A percentile compares a stretch with the other conserved stretches of the same genome.
Evolutionary conservation across 2,113 vertebrate genomes (phyloP).

Genomic region (Charadrius vociferus): DNA sequence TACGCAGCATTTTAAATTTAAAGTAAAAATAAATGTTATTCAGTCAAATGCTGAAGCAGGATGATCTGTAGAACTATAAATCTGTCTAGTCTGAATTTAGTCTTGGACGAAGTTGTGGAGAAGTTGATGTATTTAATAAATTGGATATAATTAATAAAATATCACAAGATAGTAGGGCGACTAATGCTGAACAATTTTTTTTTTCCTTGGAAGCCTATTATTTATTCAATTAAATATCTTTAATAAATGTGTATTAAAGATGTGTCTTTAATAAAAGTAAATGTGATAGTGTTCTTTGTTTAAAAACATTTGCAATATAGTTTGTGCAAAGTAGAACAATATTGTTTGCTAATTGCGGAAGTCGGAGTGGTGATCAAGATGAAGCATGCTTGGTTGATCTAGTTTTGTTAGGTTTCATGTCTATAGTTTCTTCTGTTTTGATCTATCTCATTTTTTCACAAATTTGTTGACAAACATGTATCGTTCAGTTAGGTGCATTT

Average conservation of each 20-base stretch:
- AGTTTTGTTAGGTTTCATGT: background rate
- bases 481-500: background rate
- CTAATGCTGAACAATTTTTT: background rate
- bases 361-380: background rate
- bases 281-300: background rate
- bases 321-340: background rate
- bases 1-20: background rate
- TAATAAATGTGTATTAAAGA: background rate
- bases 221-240: background rate
- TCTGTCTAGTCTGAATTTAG: background rate
- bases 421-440: background rate
- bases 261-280: background rate
- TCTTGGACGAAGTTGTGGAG: background rate
- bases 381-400: background rate
- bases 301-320: background rate
- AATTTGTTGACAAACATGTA: fast-evolving
- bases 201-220: background rate
- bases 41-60: background rate
- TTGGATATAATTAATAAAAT: background rate
- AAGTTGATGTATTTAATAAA: background rate
- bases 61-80: background rate
- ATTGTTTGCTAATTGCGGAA: background rate
- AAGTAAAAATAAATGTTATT: background rate
- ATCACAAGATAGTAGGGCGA: background rate
- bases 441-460: background rate